phyloP scores from a whole-genome alignment of 2,888 invertebrate genomes.

The Agriopis marginaria region DNA sequence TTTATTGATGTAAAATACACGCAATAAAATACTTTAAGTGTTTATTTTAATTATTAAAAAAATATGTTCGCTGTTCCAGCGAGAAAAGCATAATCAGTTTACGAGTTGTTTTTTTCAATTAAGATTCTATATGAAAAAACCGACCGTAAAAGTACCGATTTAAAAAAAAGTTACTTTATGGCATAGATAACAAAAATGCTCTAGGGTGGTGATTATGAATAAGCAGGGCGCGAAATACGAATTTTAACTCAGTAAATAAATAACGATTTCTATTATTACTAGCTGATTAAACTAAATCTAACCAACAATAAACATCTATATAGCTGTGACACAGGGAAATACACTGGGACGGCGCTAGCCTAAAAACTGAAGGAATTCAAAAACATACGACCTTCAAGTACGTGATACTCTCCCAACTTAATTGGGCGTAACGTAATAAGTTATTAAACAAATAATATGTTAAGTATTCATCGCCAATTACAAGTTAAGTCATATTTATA shows the following conservation, averaged over 20 bases:
- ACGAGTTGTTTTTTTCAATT: no score
- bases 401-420: slow-evolving; percentile 25
- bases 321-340: not conserved
- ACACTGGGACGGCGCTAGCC: not conserved
- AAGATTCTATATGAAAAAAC: no score
- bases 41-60: no score
- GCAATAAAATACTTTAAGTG: no score
- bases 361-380: slow-evolving; percentile 7
- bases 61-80: no score
- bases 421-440: slow-evolving; percentile 20
- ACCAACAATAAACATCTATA: not conserved
- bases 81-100: no score
- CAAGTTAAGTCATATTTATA: slow-evolving; percentile 4
- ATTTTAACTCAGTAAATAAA: no score
- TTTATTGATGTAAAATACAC: no score
- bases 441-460: slow-evolving; percentile 4
- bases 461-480: slow-evolving; percentile 2
- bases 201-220: no score
- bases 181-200: no score
- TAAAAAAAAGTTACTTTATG: no score
- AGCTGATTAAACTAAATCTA: not conserved
- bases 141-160: no score
- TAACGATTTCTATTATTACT: not conserved
- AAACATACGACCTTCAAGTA: slow-evolving; percentile 37
- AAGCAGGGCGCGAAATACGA: not conserved